Evolutionary conservation across 2,113 vertebrate genomes (phyloP), one percentile per base, ranked within the genome.

Genomic region (Emydocephalus ijimae): DNA sequence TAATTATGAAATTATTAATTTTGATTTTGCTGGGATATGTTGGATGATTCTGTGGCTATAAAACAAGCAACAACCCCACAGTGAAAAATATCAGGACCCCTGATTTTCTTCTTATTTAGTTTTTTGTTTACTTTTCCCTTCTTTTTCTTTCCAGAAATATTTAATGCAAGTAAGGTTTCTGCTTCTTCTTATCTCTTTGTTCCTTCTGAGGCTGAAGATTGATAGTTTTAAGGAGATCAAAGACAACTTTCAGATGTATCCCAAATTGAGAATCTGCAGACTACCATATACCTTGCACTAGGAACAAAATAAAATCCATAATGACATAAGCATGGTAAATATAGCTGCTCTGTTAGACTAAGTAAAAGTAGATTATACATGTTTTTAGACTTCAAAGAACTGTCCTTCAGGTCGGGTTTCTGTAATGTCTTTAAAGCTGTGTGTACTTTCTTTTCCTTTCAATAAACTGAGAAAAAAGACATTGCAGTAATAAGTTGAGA

Each of bases 221-320:
- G 96, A 96, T 96, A 97, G 94, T 92, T 97, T 96, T 95, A 95
- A 94, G 95, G 86, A 97, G 95, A 97, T 97, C 96, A 97, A 97
- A 96, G 95, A 93, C 96, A 96, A 96, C 90, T 96, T 95, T 96
- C 95, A 96, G 95, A 96, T 94, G 92, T 96, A 97, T 96, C 94
- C 92, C 95, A 97, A 97, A 97, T 96, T 96, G 96, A 95, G 96
- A 96, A 96, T 97, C 95, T 97, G 90, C 94, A 95, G 96, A 96
- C 96, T 95, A 96, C 94, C 95, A 96, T 94, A 96, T 89, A 97
- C 95, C 95, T 97, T 95, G 92, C 95, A 96, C 89, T 96, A 90
- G 94, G 93, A 96, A 97, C 95, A 96, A 96, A 97, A 96, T 95
- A 96, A 97, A 97, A 96, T 96, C 94, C 89, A 54, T 97, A 96